Percentiles rank a stretch among this genome's conserved stretches.
These are phyloP conservation scores for Myxocyprinus asiaticus DNA, from an alignment of 2,113 vertebrate genomes.

Conservation along the genomic window DNA sequence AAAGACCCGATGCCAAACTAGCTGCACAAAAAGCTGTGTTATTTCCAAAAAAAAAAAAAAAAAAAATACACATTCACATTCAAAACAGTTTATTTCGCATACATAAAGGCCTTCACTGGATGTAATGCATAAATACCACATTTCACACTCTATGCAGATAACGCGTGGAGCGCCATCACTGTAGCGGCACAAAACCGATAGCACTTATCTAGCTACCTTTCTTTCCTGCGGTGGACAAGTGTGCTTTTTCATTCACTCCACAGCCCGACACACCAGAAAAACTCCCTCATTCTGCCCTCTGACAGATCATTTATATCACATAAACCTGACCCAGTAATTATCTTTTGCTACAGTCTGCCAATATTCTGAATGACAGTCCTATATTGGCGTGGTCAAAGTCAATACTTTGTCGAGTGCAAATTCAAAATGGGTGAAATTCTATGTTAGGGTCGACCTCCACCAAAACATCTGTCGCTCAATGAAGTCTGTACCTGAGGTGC, in stretches of 20 bases:
- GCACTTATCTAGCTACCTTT: conserved; percentile 29
- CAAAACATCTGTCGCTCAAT: neutral
- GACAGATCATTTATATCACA: conserved; percentile 40
- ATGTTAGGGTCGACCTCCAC: conserved; percentile 20
- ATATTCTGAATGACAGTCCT: conserved; percentile 27
- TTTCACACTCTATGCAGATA: conserved; percentile 43
- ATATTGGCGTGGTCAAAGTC: conserved; percentile 24
- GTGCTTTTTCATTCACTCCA: conserved; percentile 21
- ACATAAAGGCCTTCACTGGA: conserved; percentile 6
- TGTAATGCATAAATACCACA: conserved; percentile 27
- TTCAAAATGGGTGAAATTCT: conserved; percentile 10
- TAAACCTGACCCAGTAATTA: conserved; percentile 26
- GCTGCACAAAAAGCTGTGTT: neutral
- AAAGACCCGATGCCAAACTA: neutral
- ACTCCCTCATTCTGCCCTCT: neutral
- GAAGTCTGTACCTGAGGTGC: neutral
- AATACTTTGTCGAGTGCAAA: conserved; percentile 21
- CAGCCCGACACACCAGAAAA: conserved; percentile 20
- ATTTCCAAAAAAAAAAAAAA: neutral
- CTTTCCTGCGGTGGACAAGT: conserved; percentile 27
- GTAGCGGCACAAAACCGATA: conserved; percentile 17
- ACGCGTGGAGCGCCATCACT: conserved; percentile 1
- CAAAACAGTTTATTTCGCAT: neutral
- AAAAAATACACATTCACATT: neutral
- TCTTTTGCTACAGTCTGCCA: conserved; percentile 34